Evolutionary conservation across 2,113 vertebrate genomes (phyloP).

Genomic region (Mastomys natalensis): DNA sequence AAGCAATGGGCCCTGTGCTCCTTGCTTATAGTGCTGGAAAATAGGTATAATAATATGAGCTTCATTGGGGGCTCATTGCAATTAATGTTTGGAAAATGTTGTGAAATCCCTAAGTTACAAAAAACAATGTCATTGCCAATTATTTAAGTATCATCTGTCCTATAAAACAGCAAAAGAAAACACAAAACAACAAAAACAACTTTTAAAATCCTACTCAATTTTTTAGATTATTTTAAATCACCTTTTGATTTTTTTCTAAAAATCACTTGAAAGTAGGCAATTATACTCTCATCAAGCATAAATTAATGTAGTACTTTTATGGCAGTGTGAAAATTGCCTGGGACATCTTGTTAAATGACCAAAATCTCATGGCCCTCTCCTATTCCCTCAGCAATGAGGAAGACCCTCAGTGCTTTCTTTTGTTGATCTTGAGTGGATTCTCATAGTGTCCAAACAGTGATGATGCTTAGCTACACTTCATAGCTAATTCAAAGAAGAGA

Average conservation of each 20-base stretch:
- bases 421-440: conserved; percentile 34
- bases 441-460: background rate
- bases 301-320: conserved; percentile 4
- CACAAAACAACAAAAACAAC: background rate
- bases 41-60: conserved; percentile 72
- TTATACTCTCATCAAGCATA: conserved; percentile 30
- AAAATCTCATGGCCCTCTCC: background rate
- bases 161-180: background rate
- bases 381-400: background rate
- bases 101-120: conserved; percentile 63
- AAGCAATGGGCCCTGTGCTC: conserved; percentile 61
- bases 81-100: conserved; percentile 76
- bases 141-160: conserved; percentile 55
- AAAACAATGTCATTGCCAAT: conserved; percentile 38
- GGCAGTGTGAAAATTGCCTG: conserved; percentile 13
- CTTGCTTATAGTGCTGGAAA: conserved; percentile 74
- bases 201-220: background rate
- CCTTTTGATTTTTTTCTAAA: background rate
- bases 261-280: background rate
- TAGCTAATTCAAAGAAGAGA: conserved; percentile 25
- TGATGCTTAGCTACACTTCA: conserved; percentile 7
- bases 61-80: conserved; percentile 41
- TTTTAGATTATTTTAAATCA: conserved; percentile 16
- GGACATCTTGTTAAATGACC: background rate
- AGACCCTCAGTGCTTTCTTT: background rate